These are phyloP conservation scores for Peromyscus californicus DNA, from an alignment of 2,113 vertebrate genomes.

Conservation along the genomic window DNA sequence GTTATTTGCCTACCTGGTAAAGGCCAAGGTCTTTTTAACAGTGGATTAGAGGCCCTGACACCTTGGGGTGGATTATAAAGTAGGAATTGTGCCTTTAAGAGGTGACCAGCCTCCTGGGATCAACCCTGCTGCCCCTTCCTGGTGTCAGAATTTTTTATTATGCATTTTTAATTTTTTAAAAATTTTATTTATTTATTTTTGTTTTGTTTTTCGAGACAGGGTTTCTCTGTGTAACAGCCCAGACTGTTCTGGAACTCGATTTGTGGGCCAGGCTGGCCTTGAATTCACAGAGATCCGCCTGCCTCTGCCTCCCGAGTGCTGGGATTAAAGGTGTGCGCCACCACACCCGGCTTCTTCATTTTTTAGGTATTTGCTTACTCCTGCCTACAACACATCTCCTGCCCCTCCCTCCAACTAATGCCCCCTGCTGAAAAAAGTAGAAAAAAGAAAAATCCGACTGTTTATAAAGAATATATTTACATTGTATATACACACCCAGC, in stretches of 20 bases:
- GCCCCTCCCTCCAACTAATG: not conserved
- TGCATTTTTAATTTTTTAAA: not conserved
- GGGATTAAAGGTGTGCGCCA: not conserved
- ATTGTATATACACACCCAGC: not conserved
- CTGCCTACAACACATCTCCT: not conserved
- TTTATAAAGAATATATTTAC: not conserved
- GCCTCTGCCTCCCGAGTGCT: not conserved
- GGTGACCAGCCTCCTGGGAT: not conserved
- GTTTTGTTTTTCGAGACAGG: not conserved
- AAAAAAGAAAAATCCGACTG: not conserved
- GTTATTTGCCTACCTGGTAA: not conserved
- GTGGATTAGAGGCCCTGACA: accelerated
- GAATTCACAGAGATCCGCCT: not conserved
- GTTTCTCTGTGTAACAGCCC: not conserved
- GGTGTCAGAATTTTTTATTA: too few relatives aligned
- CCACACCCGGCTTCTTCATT: not conserved
- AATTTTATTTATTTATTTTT: not conserved
- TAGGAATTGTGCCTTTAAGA: accelerated
- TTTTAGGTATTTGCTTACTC: not conserved
- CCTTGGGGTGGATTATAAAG: not conserved
- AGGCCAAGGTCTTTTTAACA: not conserved
- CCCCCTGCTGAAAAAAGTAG: not conserved
- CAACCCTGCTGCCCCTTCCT: not conserved
- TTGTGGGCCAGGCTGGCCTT: not conserved
- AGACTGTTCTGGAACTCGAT: not conserved